Base-by-base conservation (phyloP, 2,113 vertebrate genomes). In the human (Homo sapiens) region DNA sequence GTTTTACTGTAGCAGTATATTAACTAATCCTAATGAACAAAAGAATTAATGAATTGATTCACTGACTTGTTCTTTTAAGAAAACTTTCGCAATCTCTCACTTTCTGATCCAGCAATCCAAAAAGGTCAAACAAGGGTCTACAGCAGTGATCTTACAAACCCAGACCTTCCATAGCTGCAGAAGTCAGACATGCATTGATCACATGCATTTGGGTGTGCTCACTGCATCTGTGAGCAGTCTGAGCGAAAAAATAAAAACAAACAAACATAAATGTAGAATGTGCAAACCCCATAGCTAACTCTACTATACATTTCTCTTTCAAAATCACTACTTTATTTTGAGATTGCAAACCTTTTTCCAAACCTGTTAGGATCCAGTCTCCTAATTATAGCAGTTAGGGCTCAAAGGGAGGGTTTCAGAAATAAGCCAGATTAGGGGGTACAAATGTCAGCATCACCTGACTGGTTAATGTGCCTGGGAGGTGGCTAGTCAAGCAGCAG, bases 1-100 rank as follows among this genome's bases (percentile, higher is more conserved):
- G 1, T 11, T 27, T 25, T 61, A 8, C 38, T 25, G 6, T 0
- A 20, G 6, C 2, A 1, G 4, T 0, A 20, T n/a, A 11, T 9
- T 1, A 6, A 3, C 45, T 45, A 18, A 20, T 38, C 8, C 30
- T 27, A 9, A 66, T 0, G 18, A 35, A 8, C 55, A 30, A 73
- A 64, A 6, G 17, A 32, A 10, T 0, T 6, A 2, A 25, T 5
- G 9, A 6, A 52, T 0, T 9, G 5, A 25, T 5, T 32, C 23
- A 3, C 14, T 9, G 27, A n/a, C 5, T 12, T 23, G 4, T 64
- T 38, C 9, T 48, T 25, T 32, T 17, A 11, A 16, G 22, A 14
- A 12, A 5, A 57, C 6, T 43, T 2, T 10, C 27, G 12, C 61
- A 3, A 45, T 45, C 5, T 61, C 43, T 20, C 59, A 20, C 6